Percentiles rank a stretch among this genome's conserved stretches.
phyloP scores from a whole-genome alignment of 2,888 invertebrate species.

The Stomorhina lunata region DNA sequence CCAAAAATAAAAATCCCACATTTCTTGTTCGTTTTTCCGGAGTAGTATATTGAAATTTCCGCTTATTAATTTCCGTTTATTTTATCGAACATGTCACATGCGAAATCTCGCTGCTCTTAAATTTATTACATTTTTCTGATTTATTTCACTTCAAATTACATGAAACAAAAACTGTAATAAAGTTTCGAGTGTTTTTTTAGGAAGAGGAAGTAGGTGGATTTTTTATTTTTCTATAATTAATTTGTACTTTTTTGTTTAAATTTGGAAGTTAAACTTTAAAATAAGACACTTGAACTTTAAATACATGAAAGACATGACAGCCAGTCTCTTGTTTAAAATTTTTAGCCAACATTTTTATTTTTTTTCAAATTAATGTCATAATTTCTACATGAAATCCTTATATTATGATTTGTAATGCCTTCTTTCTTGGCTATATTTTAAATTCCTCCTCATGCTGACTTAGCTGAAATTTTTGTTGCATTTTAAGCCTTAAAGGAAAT shows the following conservation, averaged over 20 bases:
- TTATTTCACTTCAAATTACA: no score
- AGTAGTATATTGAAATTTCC: slow-evolving; percentile 57
- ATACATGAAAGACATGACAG: no score
- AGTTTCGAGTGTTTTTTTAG: no score
- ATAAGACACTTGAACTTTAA: no score
- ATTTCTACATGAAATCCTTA: not conserved
- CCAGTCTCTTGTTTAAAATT: no score
- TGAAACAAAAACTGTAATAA: no score
- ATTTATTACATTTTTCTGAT: no score
- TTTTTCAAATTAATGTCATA: slow-evolving; percentile 49
- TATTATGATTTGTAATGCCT: not conserved
- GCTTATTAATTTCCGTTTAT: slow-evolving; percentile 58
- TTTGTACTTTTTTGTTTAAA: no score
- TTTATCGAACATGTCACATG: slow-evolving; percentile 36
- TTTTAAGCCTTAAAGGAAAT: not conserved
- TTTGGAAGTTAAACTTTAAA: no score
- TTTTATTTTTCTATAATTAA: no score
- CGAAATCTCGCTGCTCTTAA: not conserved
- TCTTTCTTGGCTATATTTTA: not conserved
- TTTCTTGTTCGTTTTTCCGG: slow-evolving; percentile 21
- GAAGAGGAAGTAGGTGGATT: no score
- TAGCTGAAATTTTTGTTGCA: not conserved
- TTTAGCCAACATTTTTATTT: no score
- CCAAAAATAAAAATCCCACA: slow-evolving; percentile 23
- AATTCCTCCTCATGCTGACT: not conserved